Conservation (phyloP, 2,113 vertebrate genomes). For the Stegostoma tigrinum region DNA sequence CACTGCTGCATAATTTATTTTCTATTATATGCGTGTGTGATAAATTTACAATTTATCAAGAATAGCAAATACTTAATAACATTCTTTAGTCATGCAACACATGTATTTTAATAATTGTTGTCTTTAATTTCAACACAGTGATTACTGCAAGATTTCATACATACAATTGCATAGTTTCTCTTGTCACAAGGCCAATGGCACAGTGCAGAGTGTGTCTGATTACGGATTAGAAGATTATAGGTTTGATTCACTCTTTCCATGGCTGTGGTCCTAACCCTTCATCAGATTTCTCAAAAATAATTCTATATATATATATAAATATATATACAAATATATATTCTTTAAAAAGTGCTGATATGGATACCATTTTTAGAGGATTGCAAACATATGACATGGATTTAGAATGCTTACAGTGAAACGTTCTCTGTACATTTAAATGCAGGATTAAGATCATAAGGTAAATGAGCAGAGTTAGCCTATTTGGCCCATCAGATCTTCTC, state of each 20-base stretch:
- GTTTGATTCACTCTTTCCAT: background rate
- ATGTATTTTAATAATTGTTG: background rate
- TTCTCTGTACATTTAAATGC: background rate
- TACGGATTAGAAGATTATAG: background rate
- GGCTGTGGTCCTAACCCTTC: background rate
- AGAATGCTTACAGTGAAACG: too few relatives aligned
- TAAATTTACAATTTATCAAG: background rate
- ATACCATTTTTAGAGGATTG: background rate
- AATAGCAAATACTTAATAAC: background rate
- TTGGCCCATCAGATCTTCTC: too few relatives aligned
- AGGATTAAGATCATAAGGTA: background rate
- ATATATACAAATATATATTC: background rate
- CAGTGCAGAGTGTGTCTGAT: background rate
- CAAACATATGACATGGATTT: background rate
- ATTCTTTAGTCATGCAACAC: background rate
- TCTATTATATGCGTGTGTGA: background rate
- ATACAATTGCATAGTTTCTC: background rate
- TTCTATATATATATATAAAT: background rate
- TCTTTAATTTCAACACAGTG: background rate
- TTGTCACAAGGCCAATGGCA: constrained; percentile 6
- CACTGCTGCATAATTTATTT: background rate
- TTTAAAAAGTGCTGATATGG: background rate
- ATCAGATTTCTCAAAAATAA: background rate
- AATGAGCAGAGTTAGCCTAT: too few relatives aligned
- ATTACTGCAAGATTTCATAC: background rate